Base-by-base conservation (phyloP, 2,797 vertebrate genomes). In the Coracias cyanogaster region DNA sequence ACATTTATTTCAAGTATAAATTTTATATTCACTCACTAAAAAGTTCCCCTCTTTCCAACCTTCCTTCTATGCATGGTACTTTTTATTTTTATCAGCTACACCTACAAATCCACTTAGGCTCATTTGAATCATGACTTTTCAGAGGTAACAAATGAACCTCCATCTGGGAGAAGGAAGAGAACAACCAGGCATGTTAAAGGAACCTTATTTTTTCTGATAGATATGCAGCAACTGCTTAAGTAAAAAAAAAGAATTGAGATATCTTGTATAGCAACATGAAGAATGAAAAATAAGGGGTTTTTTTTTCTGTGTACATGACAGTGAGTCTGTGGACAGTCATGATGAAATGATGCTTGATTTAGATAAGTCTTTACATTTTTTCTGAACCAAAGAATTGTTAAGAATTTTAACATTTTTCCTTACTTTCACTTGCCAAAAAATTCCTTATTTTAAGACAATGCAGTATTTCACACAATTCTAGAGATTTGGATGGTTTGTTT, bases 1-100 rank as follows among this genome's bases (percentile, higher is more conserved):
- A 65, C 1, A 0, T 92, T 93, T 94, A 94, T 90, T 95, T 97
- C 51, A 26, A 94, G 84, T 94, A 93, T 71, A 90, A 94, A 82
- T 95, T 92, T 95, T 89, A 87, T 89, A 94, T 82, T 95, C 17
- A 71, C 58, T 90, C 11, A 3, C 83, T 92, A 37, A 72, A 77
- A 93, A 67, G 80, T 89, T 95, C 61, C 14, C 86, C 62, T 73
- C 61, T 82, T 95, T 90, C 41, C 88, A 82, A 43, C 52, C 60
- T 85, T 93, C 64, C 51, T 96, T 86, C 82, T 90, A 46, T 51
- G 67, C 28, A 48, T 9, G 10, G 24, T 93, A 43, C 81, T 79
- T 95, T 82, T 82, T 60, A 72, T 82, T 89, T 91, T 84, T 85
- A 82, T 77, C 91, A 90, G 70, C 66, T 49, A 73, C 77, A 84